Conservation (phyloP, 2,113 vertebrate genomes). For the Bubo blakistoni region DNA sequence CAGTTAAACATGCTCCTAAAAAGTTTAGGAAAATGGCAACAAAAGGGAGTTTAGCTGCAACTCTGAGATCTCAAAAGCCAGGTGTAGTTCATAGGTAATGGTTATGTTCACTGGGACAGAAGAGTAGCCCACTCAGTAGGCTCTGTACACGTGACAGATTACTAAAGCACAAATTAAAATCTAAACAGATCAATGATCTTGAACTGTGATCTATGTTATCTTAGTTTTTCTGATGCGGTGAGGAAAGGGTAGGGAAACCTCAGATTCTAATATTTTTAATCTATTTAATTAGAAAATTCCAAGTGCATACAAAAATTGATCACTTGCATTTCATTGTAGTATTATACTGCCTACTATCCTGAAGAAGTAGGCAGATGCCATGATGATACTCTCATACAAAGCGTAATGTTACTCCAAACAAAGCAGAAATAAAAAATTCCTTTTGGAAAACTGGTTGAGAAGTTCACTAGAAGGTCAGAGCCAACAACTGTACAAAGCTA, state of each 20-base stretch:
- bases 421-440: background rate
- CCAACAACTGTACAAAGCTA: background rate
- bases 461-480: background rate
- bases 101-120: background rate
- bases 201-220: accelerated
- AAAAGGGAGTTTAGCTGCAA: background rate
- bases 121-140: background rate
- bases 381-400: background rate
- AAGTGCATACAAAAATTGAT: background rate
- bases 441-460: background rate
- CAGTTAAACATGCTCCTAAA: background rate
- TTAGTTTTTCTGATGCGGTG: background rate
- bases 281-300: background rate
- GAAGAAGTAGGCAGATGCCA: too few relatives aligned
- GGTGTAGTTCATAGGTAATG: background rate
- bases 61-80: too few relatives aligned
- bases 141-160: background rate
- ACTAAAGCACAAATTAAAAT: background rate
- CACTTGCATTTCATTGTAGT: background rate
- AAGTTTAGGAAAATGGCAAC: background rate
- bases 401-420: too few relatives aligned
- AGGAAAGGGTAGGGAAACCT: background rate
- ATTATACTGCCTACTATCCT: background rate
- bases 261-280: background rate
- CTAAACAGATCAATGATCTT: background rate